Evolutionary conservation across 2,113 vertebrate genomes (phyloP), one percentile per base, ranked within the genome.

Genomic region (Falcunculus frontatus): DNA sequence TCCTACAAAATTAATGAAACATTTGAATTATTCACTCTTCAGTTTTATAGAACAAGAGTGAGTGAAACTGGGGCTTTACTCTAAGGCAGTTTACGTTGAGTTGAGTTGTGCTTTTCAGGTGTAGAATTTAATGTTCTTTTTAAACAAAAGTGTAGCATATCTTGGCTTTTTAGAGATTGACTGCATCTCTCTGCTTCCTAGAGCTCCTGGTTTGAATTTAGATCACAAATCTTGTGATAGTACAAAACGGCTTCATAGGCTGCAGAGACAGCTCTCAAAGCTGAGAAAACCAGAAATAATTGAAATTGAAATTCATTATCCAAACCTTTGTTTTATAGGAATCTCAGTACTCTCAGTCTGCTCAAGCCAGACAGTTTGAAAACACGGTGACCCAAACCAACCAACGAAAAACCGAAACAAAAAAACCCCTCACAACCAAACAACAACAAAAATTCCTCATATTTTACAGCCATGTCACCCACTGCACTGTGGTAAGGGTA

Each of bases 61-160:
- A 78, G 56, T 23, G 37, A 78, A 92, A 59, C 13, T 7, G 17
- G 25, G 4, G 25, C 30, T 59, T 55, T 57, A 10, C 26, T 53
- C 23, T 29, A 12, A 47, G 35, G 35, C 46, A 33, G 18, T 77
- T 41, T 68, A 15, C 1, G 3, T 27, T 26, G 32, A 70, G 39
- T 6, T 21, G 30, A 84, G 22, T n/a, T 41, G 35, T 17, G 47
- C 20, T 69, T 86, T 90, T 79, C 75, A 90, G 49, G 12, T 33
- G 60, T 33, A 21, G 56, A 35, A 22, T 35, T 62, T 47, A 23
- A 32, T 47, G 9, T 44, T 62, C 33, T 60, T 63, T 59, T 82
- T 41, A 59, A 76, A 69, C 57, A 53, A 14, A 72, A 84, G 42
- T 2, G 0, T 44, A 35, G 42, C 0, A 0, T 65, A 29, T 27